Evolutionary conservation across 2,797 vertebrate species (phyloP).

Genomic region (Argya squamiceps): DNA sequence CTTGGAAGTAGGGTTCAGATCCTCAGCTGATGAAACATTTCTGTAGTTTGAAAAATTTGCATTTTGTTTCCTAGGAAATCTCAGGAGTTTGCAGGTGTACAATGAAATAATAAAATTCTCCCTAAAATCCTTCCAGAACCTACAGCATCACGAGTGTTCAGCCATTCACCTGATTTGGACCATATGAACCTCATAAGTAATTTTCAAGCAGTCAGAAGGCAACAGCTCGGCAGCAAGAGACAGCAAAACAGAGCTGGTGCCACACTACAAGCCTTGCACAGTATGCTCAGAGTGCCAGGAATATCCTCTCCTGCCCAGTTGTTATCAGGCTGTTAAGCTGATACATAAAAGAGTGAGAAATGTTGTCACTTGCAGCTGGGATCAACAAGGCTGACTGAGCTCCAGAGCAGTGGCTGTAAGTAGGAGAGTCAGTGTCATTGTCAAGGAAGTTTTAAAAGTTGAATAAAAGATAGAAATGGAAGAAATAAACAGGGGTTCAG

Average conservation of each 20-base stretch:
- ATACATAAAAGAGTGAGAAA: slow-evolving; percentile 59
- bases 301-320: slow-evolving; percentile 37
- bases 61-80: not conserved
- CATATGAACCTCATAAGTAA: not conserved
- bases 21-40: not conserved
- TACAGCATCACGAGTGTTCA: not conserved
- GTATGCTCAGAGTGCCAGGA: not conserved
- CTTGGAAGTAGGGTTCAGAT: not conserved
- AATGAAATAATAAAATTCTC: not conserved
- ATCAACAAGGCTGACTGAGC: slow-evolving; percentile 26
- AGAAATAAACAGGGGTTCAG: not conserved
- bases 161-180: not conserved
- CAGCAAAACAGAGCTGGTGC: not conserved
- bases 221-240: not conserved
- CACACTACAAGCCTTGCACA: not conserved
- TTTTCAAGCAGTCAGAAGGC: slow-evolving; percentile 11
- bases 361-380: slow-evolving; percentile 51
- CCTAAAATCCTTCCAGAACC: not conserved
- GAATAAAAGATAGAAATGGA: not conserved
- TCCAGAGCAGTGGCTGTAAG: not conserved
- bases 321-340: slow-evolving; percentile 51
- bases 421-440: not conserved
- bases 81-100: not conserved
- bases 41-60: not conserved
- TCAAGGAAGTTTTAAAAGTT: not conserved